Percentiles rank a stretch among this genome's conserved stretches.
Evolutionary conservation across 2,113 vertebrate species (phyloP).

Genomic region (Aleadryas rufinucha): DNA sequence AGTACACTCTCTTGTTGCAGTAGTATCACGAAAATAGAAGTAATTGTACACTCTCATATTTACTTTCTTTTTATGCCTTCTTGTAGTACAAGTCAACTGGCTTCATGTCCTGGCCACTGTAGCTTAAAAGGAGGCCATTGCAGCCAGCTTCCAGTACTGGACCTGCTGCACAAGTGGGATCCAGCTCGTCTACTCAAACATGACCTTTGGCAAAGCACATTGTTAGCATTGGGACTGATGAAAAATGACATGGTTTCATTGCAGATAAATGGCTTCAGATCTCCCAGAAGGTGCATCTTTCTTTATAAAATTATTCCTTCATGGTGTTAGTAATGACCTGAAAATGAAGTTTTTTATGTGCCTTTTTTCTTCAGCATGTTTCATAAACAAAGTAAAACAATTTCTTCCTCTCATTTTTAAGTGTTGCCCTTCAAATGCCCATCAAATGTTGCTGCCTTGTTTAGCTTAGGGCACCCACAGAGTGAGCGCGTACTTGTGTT

Average conservation of each 20-base stretch:
- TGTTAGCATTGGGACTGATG: constrained; percentile 16
- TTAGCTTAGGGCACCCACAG: neutral
- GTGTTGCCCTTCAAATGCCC: neutral
- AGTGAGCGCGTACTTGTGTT: neutral
- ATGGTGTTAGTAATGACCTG: neutral
- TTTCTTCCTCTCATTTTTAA: neutral
- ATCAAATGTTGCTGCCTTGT: neutral
- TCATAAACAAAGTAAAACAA: neutral
- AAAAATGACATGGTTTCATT: constrained; percentile 15
- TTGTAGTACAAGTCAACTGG: constrained; percentile 10
- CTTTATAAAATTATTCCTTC: neutral
- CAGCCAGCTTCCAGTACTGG: constrained; percentile 4
- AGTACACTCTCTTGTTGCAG: neutral
- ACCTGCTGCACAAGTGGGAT: constrained; percentile 39
- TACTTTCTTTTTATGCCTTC: constrained; percentile 37
- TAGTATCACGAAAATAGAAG: neutral
- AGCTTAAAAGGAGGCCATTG: constrained; percentile 7
- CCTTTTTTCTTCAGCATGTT: neutral
- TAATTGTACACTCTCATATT: neutral
- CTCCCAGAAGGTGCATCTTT: constrained; percentile 18
- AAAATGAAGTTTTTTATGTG: neutral
- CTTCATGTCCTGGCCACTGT: neutral
- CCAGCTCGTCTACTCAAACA: neutral
- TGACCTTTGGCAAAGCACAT: neutral
- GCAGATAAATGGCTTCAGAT: constrained; percentile 28